These are phyloP conservation scores for Aquatica leii DNA, from an alignment of 2,888 invertebrate genomes.

Conservation along the genomic window DNA sequence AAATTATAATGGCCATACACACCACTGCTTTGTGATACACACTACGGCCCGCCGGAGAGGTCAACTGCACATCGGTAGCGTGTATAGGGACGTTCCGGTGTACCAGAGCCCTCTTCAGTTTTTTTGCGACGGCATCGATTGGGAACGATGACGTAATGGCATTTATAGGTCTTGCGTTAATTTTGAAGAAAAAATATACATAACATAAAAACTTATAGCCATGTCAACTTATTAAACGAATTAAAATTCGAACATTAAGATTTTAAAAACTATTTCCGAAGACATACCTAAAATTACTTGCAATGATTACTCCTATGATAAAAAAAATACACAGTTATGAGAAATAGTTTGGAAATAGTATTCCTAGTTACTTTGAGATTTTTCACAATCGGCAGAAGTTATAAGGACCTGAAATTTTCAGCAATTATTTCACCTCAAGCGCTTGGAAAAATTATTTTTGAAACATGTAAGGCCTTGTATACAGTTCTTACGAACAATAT, in stretches of 20 bases:
- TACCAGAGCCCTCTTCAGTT: slow-evolving; percentile 11
- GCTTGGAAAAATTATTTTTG: too few species aligned
- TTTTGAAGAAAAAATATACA: slow-evolving; percentile 19
- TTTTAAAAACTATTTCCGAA: slow-evolving; percentile 10
- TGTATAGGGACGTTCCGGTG: not conserved
- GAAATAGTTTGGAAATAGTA: slow-evolving; percentile 47
- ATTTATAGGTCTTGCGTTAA: slow-evolving; percentile 20
- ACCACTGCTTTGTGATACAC: too few species aligned
- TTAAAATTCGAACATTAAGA: slow-evolving; percentile 16
- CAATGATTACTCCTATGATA: slow-evolving; percentile 8
- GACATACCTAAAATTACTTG: slow-evolving; percentile 7
- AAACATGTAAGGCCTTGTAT: slow-evolving; percentile 45
- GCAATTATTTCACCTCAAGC: slow-evolving; percentile 47
- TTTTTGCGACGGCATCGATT: slow-evolving; percentile 5
- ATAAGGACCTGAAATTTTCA: slow-evolving; percentile 47
- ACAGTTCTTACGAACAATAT: slow-evolving; percentile 28
- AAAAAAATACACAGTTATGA: slow-evolving; percentile 47
- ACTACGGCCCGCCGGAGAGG: slow-evolving; percentile 7
- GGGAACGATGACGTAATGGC: slow-evolving; percentile 19
- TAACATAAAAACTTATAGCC: slow-evolving; percentile 20
- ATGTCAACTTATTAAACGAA: slow-evolving; percentile 14
- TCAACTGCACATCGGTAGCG: too few species aligned
- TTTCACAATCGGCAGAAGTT: slow-evolving; percentile 47
- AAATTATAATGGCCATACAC: too few species aligned
- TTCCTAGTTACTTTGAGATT: slow-evolving; percentile 45